Conservation (phyloP, 2,113 vertebrate genomes). For the Lycocorax pyrrhopterus region DNA sequence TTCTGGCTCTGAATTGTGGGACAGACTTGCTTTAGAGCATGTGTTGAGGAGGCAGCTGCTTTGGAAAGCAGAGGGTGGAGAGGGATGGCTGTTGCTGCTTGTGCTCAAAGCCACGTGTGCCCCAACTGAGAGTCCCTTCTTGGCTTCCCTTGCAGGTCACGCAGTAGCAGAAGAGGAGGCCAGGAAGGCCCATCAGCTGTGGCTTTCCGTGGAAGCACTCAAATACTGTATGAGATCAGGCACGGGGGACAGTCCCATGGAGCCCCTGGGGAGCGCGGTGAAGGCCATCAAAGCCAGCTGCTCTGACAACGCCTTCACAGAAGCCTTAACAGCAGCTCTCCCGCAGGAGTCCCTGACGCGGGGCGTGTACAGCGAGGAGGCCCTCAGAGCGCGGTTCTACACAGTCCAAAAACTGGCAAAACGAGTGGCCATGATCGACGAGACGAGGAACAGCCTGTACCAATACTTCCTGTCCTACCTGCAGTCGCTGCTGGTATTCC, state of each 20-base stretch:
- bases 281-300: constrained; percentile 80
- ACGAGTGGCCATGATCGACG: constrained; percentile 90
- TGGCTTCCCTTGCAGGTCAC: constrained; percentile 75
- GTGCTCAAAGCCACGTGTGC: fast-evolving
- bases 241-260: constrained; percentile 71
- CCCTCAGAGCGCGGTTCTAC: constrained; percentile 85
- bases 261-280: constrained; percentile 81
- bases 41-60: fast-evolving
- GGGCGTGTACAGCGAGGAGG: constrained; percentile 90
- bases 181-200: constrained; percentile 90
- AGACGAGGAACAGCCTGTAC: constrained; percentile 91
- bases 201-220: constrained; percentile 91
- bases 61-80: background rate
- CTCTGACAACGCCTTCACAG: constrained; percentile 79
- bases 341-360: constrained; percentile 84
- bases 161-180: constrained; percentile 88
- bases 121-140: background rate
- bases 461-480: constrained; percentile 96
- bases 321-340: constrained; percentile 80
- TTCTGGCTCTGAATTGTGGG: background rate
- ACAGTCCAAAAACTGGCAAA: constrained; percentile 81
- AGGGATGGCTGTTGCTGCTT: background rate
- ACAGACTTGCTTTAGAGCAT: background rate
- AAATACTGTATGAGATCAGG: constrained; percentile 82
- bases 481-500: constrained; percentile 87